Evolutionary conservation across 2,113 vertebrate genomes (phyloP).

Genomic region (Chlorodrepanis virens): DNA sequence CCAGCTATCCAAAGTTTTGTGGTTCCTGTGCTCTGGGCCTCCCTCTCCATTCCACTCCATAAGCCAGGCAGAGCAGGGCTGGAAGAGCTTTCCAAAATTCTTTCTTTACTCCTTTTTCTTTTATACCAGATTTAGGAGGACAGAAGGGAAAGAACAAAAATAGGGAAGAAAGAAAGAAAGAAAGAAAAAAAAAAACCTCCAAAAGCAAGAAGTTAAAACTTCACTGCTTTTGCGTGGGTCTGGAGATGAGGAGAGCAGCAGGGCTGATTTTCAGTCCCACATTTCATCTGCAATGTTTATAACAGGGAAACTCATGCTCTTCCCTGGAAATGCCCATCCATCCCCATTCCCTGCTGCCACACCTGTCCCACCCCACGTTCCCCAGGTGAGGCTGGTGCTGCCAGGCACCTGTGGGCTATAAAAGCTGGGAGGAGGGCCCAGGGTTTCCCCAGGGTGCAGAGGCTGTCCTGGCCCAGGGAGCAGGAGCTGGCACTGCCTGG

Average conservation of each 20-base stretch:
- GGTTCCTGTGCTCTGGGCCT: background rate
- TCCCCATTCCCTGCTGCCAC: background rate
- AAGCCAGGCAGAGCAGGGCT: background rate
- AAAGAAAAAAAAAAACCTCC: too few species aligned
- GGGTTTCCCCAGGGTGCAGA: fast-evolving
- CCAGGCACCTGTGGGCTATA: background rate
- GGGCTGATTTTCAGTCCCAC: background rate
- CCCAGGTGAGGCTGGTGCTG: background rate
- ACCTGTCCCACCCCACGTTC: fast-evolving
- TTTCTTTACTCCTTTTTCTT: background rate
- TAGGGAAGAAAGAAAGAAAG: fast-evolving
- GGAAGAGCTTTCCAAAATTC: background rate
- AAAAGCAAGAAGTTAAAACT: background rate
- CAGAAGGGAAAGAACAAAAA: background rate
- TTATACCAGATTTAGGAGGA: background rate
- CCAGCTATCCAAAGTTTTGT: background rate
- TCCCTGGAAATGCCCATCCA: background rate
- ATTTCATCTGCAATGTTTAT: background rate
- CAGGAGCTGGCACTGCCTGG: background rate
- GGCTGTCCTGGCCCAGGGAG: fast-evolving
- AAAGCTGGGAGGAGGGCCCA: fast-evolving
- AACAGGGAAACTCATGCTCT: background rate
- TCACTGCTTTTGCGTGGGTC: background rate
- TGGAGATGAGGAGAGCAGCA: background rate
- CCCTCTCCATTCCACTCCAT: background rate